Base-by-base conservation (phyloP, 2,888 invertebrate genomes). In the Cheilosia vulpina region DNA sequence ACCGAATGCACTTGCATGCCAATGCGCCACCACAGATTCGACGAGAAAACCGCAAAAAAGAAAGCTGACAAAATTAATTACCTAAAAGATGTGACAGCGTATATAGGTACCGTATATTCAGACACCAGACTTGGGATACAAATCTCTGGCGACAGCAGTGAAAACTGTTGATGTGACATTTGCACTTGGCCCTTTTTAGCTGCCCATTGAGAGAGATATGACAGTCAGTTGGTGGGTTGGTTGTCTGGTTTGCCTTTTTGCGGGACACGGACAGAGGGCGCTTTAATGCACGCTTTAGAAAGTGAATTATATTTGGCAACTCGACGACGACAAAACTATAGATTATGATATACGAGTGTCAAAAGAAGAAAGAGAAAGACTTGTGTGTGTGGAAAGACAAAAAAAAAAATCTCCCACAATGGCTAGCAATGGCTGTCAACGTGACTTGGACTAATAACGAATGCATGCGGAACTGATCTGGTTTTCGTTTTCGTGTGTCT, bases 1-100 rank as follows among this genome's bases (percentile, higher is more conserved):
- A 58, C 50, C 52, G 43, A 62, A 78, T 83, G 65, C 79, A 75
- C 69, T 75, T 75, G 72, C 66, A 55, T 71, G 53, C 60, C 50
- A 65, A 21, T 41, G 41, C 50, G 13, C 63, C 62, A 57, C 55
- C n/a, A 9, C 50, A 19, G 13, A 52, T 38, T 50, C 27, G 43
- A 15, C 50, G 11, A 58, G 21, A 62, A 58, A 43, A 38, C 21
- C 41, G 31, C 43, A 78, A 79, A 75, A 84, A 84, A 80, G 80
- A 84, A 84, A 84, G 84, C 84, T 80, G 71, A 75, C 71, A 53
- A 80, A 80, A 80, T 84, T 80, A 84, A 75, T 84, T 84, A 84
- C 60, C 63, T 31, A 55, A 71, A 71, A 71, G 53, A 84, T 79
- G 73, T 73, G 73, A 73, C 73, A 73, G 50, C 4, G 38, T 38